Percentiles rank a stretch among this genome's conserved stretches.
These are phyloP conservation scores for Copidosoma floridanum DNA, from an alignment of 1,140 invertebrate species.

Conservation along the genomic window DNA sequence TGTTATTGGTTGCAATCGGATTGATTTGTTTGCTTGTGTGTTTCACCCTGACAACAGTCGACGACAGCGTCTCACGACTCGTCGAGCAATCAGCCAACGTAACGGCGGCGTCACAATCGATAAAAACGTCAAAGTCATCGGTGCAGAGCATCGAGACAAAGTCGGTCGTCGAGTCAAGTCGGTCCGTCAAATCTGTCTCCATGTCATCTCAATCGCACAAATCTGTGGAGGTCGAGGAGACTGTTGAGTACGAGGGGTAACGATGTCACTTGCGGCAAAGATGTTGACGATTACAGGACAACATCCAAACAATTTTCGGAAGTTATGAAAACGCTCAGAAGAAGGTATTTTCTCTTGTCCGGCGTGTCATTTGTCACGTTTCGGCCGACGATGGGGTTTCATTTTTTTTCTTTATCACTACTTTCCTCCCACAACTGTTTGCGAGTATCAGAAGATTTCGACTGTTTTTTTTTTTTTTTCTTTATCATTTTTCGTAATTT, in stretches of 20 bases:
- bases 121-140: conserved; percentile 42
- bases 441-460: too few species aligned
- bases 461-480: too few species aligned
- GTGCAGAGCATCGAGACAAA: conserved; percentile 46
- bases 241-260: conserved; percentile 46
- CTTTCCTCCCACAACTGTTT: too few species aligned
- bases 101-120: conserved; percentile 40
- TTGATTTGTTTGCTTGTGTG: neutral
- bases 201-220: conserved; percentile 41
- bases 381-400: too few species aligned
- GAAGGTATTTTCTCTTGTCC: too few species aligned
- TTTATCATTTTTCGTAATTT: too few species aligned
- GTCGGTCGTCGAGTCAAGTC: conserved; percentile 44
- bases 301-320: too few species aligned
- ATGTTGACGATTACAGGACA: too few species aligned
- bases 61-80: conserved; percentile 40
- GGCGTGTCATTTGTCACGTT: too few species aligned
- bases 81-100: conserved; percentile 44
- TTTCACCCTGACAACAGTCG: conserved; percentile 31
- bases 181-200: conserved; percentile 40
- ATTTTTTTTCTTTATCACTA: too few species aligned
- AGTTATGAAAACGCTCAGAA: too few species aligned
- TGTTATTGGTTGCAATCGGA: neutral
- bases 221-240: conserved; percentile 49
- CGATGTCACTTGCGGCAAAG: too few species aligned